A percentile compares a stretch with the other conserved stretches of the same genome.
phyloP scores from a whole-genome alignment of 1,140 invertebrate genomes.

The Apis cerana region DNA sequence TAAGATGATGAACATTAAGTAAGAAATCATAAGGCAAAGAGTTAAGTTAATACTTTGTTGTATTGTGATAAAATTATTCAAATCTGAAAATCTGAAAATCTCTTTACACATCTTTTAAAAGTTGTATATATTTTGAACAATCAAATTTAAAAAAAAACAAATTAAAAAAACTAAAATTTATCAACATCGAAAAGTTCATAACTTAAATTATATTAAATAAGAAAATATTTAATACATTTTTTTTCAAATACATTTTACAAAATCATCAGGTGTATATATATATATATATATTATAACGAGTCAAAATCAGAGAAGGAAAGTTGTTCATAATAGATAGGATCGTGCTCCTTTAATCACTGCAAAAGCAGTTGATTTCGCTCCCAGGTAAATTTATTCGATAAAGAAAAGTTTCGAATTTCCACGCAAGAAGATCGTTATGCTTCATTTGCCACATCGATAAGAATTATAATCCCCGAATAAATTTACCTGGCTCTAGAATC shows the following conservation, averaged over 20 bases:
- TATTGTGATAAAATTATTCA: not conserved
- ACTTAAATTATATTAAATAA: not conserved
- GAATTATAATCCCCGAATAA: slow-evolving; percentile 14
- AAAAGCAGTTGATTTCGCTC: slow-evolving; percentile 24
- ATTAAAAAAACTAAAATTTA: too few relatives aligned
- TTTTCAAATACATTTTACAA: not conserved
- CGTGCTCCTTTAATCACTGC: slow-evolving; percentile 38
- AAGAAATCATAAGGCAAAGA: not conserved
- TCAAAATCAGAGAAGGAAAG: not conserved
- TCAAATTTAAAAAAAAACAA: too few relatives aligned
- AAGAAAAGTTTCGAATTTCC: not conserved
- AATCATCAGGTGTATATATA: slow-evolving; percentile 3
- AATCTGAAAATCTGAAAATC: too few relatives aligned
- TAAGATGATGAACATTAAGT: not conserved
- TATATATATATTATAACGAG: not conserved
- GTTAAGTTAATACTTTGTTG: not conserved
- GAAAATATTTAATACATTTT: not conserved
- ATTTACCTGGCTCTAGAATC: slow-evolving; percentile 36
- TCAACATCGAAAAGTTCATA: too few relatives aligned
- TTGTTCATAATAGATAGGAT: slow-evolving; percentile 17
- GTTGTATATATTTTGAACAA: too few relatives aligned
- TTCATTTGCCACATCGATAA: not conserved
- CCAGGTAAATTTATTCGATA: slow-evolving; percentile 34
- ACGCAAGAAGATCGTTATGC: slow-evolving; percentile 3
- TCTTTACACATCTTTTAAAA: too few relatives aligned